phyloP scores from a whole-genome alignment of 2,888 invertebrate species.

The Fragum sueziense region DNA sequence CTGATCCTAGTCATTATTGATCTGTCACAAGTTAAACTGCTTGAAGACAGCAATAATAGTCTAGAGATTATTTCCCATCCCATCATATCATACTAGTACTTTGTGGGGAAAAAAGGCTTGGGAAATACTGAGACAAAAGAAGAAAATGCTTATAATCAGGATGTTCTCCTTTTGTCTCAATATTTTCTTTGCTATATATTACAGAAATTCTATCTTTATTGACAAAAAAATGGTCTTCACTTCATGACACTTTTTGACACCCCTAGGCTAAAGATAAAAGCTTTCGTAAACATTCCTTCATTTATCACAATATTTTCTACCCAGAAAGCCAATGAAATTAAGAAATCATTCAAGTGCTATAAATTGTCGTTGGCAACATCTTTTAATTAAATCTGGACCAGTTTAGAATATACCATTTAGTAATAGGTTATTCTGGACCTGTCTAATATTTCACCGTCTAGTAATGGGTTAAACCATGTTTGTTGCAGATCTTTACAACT shows the following conservation, averaged over 20 bases:
- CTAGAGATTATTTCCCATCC: slow-evolving; percentile 80
- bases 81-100: slow-evolving; percentile 80
- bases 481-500: slow-evolving; percentile 70
- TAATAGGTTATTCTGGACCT: too few species aligned
- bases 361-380: too few species aligned
- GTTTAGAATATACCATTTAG: too few species aligned
- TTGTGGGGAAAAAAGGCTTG: slow-evolving; percentile 82
- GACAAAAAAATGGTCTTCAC: too few species aligned
- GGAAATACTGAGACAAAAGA: slow-evolving; percentile 80
- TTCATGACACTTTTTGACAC: too few species aligned
- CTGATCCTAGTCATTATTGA: slow-evolving; percentile 76
- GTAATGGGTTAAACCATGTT: background rate
- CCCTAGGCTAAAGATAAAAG: too few species aligned
- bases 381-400: background rate
- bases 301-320: too few species aligned
- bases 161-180: background rate
- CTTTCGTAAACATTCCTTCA: too few species aligned
- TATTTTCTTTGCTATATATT: too few species aligned
- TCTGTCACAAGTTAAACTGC: slow-evolving; percentile 56
- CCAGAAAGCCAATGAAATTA: too few species aligned
- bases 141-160: slow-evolving; percentile 72
- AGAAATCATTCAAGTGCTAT: too few species aligned
- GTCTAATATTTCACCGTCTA: background rate
- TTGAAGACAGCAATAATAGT: slow-evolving; percentile 57
- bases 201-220: too few species aligned